Base-by-base conservation (phyloP, 2,888 invertebrate genomes). In the Tiliacea citrago region DNA sequence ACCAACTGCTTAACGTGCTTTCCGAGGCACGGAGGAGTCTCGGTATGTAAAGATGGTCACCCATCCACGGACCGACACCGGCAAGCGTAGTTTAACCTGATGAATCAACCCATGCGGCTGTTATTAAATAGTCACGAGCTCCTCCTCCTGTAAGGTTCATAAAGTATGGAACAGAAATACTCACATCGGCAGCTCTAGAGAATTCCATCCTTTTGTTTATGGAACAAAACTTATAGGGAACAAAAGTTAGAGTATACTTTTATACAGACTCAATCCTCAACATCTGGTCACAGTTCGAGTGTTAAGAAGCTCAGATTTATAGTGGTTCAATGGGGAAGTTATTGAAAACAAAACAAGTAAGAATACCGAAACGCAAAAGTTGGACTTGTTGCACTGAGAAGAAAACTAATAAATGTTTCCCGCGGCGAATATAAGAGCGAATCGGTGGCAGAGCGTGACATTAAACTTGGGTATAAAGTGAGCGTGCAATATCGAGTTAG, bases 401-500 rank as follows among this genome's bases (percentile, higher is more conserved):
- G 90, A 90, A 92, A 93, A 92, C 91, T 93, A 93, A 93, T 93
- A 94, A 94, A 95, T 93, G 93, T 94, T 94, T 92, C 91, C 90
- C 89, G 88, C 86, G 89, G 91, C 90, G 91, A 90, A 89, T 90
- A 89, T 89, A 89, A 88, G 88, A 88, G 83, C 88, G 78, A 86
- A 85, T 79, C 88, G 88, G 92, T 89, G 90, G 90, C 88, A 90
- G 88, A 88, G 89, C 91, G 91, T 92, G 94, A 93, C 94, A 93
- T 91, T 92, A 93, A 93, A 94, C 91, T 93, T 93, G 90, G 90
- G 91, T 93, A 93, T 92, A 93, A 96, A 96, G 93, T 93, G 95
- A 94, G 94, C 95, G 93, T 92, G 95, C 93, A 92, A 94, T 94
- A 94, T 94, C 95, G 93, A 95, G 96, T 95, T 95, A 95, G 94